Percentiles rank a stretch among this genome's conserved stretches.
Conservation (phyloP, 1,140 invertebrate genomes). For the Cydia fagiglandana region DNA sequence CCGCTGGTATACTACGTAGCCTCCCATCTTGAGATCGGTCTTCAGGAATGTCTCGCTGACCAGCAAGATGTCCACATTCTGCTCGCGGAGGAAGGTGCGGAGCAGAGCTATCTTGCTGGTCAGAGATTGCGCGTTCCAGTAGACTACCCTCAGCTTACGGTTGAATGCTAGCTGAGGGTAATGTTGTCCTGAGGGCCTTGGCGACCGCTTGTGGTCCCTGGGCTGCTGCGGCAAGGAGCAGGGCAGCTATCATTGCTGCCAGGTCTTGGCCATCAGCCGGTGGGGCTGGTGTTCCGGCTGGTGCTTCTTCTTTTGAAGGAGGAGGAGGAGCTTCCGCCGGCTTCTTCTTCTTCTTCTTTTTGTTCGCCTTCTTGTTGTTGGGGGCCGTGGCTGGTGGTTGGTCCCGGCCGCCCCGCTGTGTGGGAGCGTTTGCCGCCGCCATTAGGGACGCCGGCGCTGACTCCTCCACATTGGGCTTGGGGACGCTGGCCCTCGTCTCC, state of each 20-base stretch:
- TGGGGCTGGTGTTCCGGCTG: neutral
- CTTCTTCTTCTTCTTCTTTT: constrained; percentile 10
- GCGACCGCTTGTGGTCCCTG: neutral
- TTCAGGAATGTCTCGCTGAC: neutral
- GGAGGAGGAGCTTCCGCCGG: too few species aligned
- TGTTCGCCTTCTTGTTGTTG: neutral
- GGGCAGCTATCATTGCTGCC: neutral
- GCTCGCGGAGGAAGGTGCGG: neutral
- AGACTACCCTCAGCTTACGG: neutral
- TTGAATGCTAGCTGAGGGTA: neutral
- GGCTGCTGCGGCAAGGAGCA: neutral
- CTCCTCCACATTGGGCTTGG: neutral
- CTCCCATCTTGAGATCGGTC: neutral
- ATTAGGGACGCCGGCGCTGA: neutral
- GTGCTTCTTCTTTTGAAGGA: neutral
- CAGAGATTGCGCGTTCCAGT: constrained; percentile 15
- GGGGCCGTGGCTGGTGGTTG: neutral
- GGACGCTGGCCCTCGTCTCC: too few species aligned
- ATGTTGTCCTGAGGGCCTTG: neutral
- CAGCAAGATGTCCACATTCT: constrained; percentile 30
- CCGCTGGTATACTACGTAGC: constrained; percentile 23
- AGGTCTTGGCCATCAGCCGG: neutral
- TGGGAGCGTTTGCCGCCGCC: neutral
- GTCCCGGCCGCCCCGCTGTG: neutral
- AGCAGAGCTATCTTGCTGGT: constrained; percentile 11